A percentile compares a stretch with the other conserved stretches of the same genome.
These are phyloP conservation scores for Dysidea cf. avara DNA, from an alignment of 37 sponge, comb jelly and placozoan species.

Conservation along the genomic window DNA sequence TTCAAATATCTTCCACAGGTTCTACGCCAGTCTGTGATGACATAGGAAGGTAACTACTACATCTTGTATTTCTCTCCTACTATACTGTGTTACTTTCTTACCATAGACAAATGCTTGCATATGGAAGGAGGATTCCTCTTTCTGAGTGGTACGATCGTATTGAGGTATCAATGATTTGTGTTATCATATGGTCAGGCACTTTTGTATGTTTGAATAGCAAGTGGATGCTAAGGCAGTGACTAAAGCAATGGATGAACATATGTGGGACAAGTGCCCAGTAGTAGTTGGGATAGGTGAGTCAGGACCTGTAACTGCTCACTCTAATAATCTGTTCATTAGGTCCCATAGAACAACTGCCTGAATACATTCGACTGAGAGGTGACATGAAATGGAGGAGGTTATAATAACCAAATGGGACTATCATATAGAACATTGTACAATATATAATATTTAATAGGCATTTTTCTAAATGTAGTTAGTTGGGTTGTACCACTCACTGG, in stretches of 20 bases:
- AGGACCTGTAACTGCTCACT: too few relatives aligned
- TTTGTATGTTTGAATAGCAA: constrained; percentile 74
- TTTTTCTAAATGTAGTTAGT: too few relatives aligned
- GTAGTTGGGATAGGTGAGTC: constrained; percentile 88
- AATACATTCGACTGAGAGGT: constrained; percentile 81
- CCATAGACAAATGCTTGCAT: constrained; percentile 86
- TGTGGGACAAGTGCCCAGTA: constrained; percentile 90
- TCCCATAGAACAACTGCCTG: constrained; percentile 88
- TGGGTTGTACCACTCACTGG: too few relatives aligned
- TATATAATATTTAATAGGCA: too few relatives aligned
- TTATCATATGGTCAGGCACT: not conserved
- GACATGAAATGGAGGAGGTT: constrained; percentile 87
- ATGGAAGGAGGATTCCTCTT: constrained; percentile 92
- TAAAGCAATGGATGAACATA: constrained; percentile 67
- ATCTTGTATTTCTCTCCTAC: not conserved
- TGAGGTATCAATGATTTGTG: constrained; percentile 49
- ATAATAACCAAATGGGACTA: too few relatives aligned
- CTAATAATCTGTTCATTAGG: too few relatives aligned
- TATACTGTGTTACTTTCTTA: too few relatives aligned
- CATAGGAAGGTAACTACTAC: constrained; percentile 76
- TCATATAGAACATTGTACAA: too few relatives aligned
- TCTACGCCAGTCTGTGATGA: constrained; percentile 98
- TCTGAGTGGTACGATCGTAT: constrained; percentile 87
- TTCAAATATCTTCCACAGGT: constrained; percentile 16
- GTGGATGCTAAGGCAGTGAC: constrained; percentile 75